Base-by-base conservation (phyloP, 2,888 invertebrate species). In the Leucophenga montana region DNA sequence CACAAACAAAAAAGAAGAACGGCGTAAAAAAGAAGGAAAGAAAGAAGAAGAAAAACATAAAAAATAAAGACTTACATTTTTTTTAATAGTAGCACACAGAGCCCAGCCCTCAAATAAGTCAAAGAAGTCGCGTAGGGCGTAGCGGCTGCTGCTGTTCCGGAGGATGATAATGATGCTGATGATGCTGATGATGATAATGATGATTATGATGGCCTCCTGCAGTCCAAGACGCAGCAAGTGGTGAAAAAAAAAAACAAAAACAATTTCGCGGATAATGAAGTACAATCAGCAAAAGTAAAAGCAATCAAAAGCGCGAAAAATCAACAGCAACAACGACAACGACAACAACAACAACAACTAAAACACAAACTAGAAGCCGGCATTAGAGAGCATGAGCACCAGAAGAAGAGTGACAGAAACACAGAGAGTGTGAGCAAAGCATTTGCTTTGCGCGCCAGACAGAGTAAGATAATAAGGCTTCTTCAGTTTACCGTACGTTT, bases 21-120 rank as follows among this genome's bases (percentile, higher is more conserved):
- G n/a, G n/a, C n/a, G n/a, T n/a, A n/a, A n/a, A n/a, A n/a, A n/a
- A n/a, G n/a, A n/a, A n/a, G n/a, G n/a, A n/a, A n/a, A n/a, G n/a
- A n/a, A n/a, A n/a, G n/a, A n/a, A n/a, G n/a, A n/a, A n/a, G n/a
- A n/a, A n/a, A n/a, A n/a, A 39, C n/a, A 66, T 33, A 72, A 74
- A 74, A 77, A 74, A 73, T 70, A 75, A 75, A 73, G 72, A 81
- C 83, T 81, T 81, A 81, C 81, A 73, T 75, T 78, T 72, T 70
- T n/a, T 33, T 39, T 39, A 39, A 39, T 61, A 20, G 33, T 39
- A 20, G 16, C 14, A 20, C 2, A 20, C 33, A 14, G 18, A 61
- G 39, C 61, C 5, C 3, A 31, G 53, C 53, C 11, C 18, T 2
- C 53, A 48, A 48, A 48, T 6, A n/a, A 27, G 13, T 27, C 27